Evolutionary conservation across 2,888 invertebrate genomes (phyloP).

Genomic region (Oscheius sp.): DNA sequence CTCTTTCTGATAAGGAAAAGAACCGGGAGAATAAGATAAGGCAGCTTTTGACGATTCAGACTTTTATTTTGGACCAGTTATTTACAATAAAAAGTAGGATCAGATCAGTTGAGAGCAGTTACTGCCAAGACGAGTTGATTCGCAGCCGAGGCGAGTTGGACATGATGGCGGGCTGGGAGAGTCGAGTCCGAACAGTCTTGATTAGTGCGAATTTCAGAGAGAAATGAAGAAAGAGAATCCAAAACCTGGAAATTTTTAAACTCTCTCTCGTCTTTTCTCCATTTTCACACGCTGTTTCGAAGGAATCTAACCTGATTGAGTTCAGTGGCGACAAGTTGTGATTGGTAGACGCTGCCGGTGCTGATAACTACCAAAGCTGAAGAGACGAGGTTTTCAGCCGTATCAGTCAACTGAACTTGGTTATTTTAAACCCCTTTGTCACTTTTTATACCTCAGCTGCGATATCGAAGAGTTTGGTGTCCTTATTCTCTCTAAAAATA

Average conservation of each 20-base stretch:
- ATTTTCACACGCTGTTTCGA: neutral
- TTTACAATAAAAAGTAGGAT: neutral
- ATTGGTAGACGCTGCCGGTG: conserved; percentile 22
- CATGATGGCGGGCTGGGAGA: neutral
- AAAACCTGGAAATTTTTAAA: neutral
- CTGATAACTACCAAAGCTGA: conserved; percentile 20
- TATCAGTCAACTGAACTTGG: conserved; percentile 8
- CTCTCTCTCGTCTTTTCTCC: neutral
- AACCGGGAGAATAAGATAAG: neutral
- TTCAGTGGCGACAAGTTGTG: conserved; percentile 22
- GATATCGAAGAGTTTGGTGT: neutral
- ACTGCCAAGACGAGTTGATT: conserved; percentile 26
- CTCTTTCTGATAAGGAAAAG: neutral
- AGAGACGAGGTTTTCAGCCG: conserved; percentile 5
- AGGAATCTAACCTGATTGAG: conserved; percentile 10
- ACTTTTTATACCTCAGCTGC: conserved; percentile 10
- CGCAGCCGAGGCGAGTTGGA: conserved; percentile 18
- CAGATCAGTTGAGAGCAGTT: conserved; percentile 14
- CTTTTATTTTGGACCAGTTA: neutral
- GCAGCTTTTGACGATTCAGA: no score
- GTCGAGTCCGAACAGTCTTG: neutral
- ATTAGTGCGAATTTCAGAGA: neutral
- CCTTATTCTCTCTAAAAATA: conserved; percentile 8
- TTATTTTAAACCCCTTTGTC: neutral
- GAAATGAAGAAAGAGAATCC: neutral